Conservation (phyloP, 2,888 invertebrate species). For the Oeneis ivallda region DNA sequence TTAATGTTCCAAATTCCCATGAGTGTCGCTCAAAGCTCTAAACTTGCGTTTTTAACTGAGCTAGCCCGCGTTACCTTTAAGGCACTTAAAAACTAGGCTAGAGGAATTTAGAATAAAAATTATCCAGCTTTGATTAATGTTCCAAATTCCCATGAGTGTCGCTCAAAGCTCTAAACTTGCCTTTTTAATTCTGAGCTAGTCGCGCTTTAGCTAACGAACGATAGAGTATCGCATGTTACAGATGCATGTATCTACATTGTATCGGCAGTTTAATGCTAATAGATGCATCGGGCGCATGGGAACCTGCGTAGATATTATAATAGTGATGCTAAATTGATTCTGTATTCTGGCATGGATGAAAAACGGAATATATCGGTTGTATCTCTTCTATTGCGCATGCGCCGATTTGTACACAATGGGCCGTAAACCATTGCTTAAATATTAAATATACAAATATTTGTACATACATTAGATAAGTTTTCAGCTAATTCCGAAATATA, state of each 20-base stretch:
- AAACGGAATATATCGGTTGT: conserved; percentile 31
- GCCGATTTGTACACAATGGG: conserved; percentile 37
- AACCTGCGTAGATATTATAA: conserved; percentile 33
- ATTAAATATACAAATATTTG: conserved; percentile 22
- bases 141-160: no score
- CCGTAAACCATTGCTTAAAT: conserved; percentile 29
- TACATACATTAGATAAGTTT: conserved; percentile 14
- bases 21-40: no score
- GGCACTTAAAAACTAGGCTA: no score
- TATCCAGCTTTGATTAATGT: background rate
- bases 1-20: no score
- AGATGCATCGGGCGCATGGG: conserved; percentile 30
- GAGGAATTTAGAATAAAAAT: no score
- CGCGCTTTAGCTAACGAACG: background rate
- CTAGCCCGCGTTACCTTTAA: no score
- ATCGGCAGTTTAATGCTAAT: conserved; percentile 32
- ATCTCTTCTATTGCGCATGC: conserved; percentile 33
- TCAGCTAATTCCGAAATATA: background rate
- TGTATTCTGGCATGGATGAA: conserved; percentile 26
- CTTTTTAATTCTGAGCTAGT: background rate
- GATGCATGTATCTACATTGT: conserved; percentile 25
- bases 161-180: background rate
- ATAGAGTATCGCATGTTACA: conserved; percentile 10
- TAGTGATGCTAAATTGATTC: conserved; percentile 35
- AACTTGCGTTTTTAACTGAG: no score